These are phyloP conservation scores for Sebastes miniatus DNA, from an alignment of 2,797 vertebrate genomes.

Conservation along the genomic window DNA sequence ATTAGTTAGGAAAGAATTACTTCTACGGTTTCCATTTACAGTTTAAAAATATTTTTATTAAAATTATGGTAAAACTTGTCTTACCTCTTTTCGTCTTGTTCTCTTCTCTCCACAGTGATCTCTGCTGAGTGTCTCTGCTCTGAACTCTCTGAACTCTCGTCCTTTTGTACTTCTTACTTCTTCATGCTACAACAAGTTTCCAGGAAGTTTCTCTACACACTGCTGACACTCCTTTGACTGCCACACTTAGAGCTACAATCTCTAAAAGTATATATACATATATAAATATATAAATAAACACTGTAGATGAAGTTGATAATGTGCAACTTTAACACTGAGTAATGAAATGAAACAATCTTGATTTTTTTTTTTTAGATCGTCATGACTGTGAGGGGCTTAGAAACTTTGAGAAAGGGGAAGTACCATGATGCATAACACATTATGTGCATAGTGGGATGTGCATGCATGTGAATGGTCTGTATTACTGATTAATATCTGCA, in stretches of 20 bases:
- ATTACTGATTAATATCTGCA: too few relatives aligned
- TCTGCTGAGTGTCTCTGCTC: not conserved
- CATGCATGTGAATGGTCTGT: too few relatives aligned
- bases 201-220: constrained; percentile 23
- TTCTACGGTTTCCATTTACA: not conserved
- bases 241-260: not conserved
- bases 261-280: not conserved
- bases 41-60: not conserved
- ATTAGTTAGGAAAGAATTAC: too few relatives aligned
- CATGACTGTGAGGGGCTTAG: too few relatives aligned
- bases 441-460: too few relatives aligned
- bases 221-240: not conserved
- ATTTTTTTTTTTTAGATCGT: too few relatives aligned
- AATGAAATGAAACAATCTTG: not conserved
- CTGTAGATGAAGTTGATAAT: not conserved
- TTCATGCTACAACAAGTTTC: not conserved
- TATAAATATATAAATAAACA: not conserved
- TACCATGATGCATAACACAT: too few relatives aligned
- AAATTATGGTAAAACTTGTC: not conserved
- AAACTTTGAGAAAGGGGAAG: too few relatives aligned
- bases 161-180: constrained; percentile 10
- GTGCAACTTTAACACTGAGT: not conserved
- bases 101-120: not conserved
- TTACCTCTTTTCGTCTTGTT: constrained; percentile 6
- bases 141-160: not conserved